Percentiles rank a stretch among this genome's conserved stretches.
These are phyloP conservation scores for human (Homo sapiens) DNA, from an alignment of 2,113 vertebrate genomes.

Conservation along the genomic window DNA sequence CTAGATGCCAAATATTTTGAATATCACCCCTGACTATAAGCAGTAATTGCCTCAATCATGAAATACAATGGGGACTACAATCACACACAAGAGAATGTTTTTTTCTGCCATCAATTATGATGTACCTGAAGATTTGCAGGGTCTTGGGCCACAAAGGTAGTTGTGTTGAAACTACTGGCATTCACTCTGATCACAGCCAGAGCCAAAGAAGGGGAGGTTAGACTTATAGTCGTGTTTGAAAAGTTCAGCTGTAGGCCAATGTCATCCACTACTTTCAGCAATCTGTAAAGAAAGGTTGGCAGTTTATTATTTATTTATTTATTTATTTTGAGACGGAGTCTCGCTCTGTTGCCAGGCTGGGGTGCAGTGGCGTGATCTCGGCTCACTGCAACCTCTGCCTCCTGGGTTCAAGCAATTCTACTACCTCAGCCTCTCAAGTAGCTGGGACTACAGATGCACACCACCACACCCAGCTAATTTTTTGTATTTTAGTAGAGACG, in stretches of 20 bases:
- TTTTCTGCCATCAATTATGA: constrained; percentile 43
- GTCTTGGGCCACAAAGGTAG: constrained; percentile 87
- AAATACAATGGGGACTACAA: not conserved
- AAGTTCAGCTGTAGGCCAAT: constrained; percentile 90
- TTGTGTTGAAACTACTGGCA: constrained; percentile 83
- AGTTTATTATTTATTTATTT: not conserved
- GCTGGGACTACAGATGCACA: no score
- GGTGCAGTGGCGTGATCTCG: no score
- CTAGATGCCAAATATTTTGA: constrained; percentile 37
- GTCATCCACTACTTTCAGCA: constrained; percentile 89
- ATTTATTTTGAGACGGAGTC: no score
- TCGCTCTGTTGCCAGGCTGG: no score
- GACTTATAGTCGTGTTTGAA: constrained; percentile 67
- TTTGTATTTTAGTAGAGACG: no score
- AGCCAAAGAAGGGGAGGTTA: constrained; percentile 88
- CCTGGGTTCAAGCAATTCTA: no score
- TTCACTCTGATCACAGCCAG: constrained; percentile 88
- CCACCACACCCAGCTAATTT: no score
- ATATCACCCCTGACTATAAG: not conserved
- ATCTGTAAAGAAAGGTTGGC: constrained; percentile 80
- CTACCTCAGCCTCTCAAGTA: no score
- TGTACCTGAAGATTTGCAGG: constrained; percentile 89
- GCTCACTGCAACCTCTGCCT: no score
- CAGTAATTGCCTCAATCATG: constrained; percentile 1
- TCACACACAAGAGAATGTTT: not conserved